Evolutionary conservation across 1,140 invertebrate genomes (phyloP), one percentile per base, ranked within the genome.

Genomic region (Dreissena polymorpha): DNA sequence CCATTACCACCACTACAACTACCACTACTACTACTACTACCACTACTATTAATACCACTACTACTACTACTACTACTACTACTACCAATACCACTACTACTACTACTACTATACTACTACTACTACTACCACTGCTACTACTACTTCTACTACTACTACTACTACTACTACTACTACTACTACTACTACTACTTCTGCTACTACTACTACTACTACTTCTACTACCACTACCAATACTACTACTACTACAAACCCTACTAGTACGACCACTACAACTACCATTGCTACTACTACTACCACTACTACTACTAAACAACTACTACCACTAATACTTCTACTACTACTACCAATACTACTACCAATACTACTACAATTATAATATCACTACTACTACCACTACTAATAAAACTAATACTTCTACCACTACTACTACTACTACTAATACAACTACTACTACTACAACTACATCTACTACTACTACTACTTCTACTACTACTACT

Each of bases 261-360:
- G 12, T 55, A 55, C 53, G 12, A 55, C 53, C 18, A 55, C 53
- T 55, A 55, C 53, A 12, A 55, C 53, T 55, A 55, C 53, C 18
- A 55, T 18, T 55, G 18, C 53, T 55, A 55, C 53, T 55, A 55
- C 53, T 55, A 55, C 53, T n/a, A n/a, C n/a, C n/a, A n/a, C n/a
- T n/a, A n/a, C n/a, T n/a, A n/a, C n/a, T n/a, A n/a, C n/a, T n/a
- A n/a, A n/a, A n/a, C n/a, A n/a, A n/a, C n/a, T n/a, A n/a, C n/a
- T n/a, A n/a, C n/a, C n/a, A n/a, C n/a, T 55, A 55, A 55, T 55
- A 55, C 53, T 55, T 55, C 53, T 55, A 55, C 53, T 55, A 55
- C 53, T 55, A 55, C 53, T 55, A 55, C 53, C 18, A 55, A 12
- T 55, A 12, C 18, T 55, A 55, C 53, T 55, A 55, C 53, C 18